These are phyloP conservation scores for Drymonia ruficornis DNA, from an alignment of 2,888 invertebrate species.

Conservation along the genomic window DNA sequence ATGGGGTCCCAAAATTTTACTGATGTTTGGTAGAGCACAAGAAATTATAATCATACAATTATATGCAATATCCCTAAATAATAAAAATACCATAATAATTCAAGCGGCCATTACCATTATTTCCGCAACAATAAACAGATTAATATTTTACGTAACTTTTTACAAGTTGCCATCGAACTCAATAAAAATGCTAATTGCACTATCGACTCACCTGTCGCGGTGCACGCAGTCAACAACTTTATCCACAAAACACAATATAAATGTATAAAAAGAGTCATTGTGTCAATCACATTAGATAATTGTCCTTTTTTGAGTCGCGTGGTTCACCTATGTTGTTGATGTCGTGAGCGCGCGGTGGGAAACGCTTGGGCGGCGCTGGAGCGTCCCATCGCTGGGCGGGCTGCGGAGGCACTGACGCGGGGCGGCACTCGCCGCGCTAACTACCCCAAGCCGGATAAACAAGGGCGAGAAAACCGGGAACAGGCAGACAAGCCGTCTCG, in stretches of 20 bases:
- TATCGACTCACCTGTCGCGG: slow-evolving; percentile 75
- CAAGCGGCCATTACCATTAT: not conserved
- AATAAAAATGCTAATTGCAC: slow-evolving; percentile 76
- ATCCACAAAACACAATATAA: slow-evolving; percentile 80
- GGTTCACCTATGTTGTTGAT: slow-evolving; percentile 68
- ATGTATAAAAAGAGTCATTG: slow-evolving; percentile 83
- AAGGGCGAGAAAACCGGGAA: slow-evolving; percentile 79
- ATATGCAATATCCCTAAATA: no score
- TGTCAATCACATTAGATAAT: slow-evolving; percentile 60
- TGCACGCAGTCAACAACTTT: slow-evolving; percentile 69
- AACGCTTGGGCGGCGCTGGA: slow-evolving; percentile 53
- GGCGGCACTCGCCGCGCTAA: slow-evolving; percentile 67
- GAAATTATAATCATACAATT: no score
- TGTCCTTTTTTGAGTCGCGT: slow-evolving; percentile 41
- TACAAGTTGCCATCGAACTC: slow-evolving; percentile 58
- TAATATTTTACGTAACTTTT: slow-evolving; percentile 54
- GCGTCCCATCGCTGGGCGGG: slow-evolving; percentile 76
- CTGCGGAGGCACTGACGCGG: slow-evolving; percentile 73
- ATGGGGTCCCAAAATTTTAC: no score
- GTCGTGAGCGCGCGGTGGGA: slow-evolving; percentile 54
- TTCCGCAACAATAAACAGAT: slow-evolving; percentile 38
- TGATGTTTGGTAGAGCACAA: no score
- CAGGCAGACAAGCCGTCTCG: slow-evolving; percentile 83
- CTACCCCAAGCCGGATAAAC: slow-evolving; percentile 79
- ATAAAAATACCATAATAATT: no score